Evolutionary conservation across 2,113 vertebrate species (phyloP).

Genomic region (Phaethon lepturus): DNA sequence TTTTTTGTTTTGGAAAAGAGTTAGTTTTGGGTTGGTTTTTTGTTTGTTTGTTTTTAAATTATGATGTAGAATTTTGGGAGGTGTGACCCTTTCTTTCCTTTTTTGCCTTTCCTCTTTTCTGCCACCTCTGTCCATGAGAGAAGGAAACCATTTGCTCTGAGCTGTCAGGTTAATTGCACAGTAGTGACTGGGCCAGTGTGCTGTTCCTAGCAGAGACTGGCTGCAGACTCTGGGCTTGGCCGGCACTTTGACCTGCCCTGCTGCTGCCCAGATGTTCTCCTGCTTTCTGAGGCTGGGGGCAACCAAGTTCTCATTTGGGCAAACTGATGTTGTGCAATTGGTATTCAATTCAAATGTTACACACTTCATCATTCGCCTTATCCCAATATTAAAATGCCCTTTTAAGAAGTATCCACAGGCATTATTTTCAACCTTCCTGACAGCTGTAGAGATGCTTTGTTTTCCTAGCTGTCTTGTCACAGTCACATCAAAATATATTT

Average conservation of each 20-base stretch:
- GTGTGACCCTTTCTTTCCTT: fast-evolving
- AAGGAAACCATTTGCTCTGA: not conserved
- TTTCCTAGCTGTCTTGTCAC: not conserved
- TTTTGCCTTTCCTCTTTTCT: not conserved
- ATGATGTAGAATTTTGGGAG: not conserved
- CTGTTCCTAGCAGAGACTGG: not conserved
- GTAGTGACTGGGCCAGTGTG: not conserved
- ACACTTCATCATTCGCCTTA: not conserved
- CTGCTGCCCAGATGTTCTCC: not conserved
- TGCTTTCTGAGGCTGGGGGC: not conserved
- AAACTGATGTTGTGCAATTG: not conserved
- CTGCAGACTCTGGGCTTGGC: not conserved
- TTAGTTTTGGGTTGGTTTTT: not conserved
- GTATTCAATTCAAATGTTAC: not conserved
- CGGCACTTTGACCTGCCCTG: not conserved
- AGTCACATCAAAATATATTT: not conserved
- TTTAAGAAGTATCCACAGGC: not conserved
- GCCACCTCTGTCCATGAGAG: not conserved
- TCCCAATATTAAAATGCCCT: not conserved
- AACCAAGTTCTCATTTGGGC: not conserved
- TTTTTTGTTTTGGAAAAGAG: not conserved
- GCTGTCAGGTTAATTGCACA: not conserved
- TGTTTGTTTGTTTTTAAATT: not conserved
- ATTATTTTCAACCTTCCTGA: conserved; percentile 1
- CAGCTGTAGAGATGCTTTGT: not conserved